A percentile compares a stretch with the other conserved stretches of the same genome.
Conservation (phyloP, 2,888 invertebrate genomes). For the Dioctria linearis region DNA sequence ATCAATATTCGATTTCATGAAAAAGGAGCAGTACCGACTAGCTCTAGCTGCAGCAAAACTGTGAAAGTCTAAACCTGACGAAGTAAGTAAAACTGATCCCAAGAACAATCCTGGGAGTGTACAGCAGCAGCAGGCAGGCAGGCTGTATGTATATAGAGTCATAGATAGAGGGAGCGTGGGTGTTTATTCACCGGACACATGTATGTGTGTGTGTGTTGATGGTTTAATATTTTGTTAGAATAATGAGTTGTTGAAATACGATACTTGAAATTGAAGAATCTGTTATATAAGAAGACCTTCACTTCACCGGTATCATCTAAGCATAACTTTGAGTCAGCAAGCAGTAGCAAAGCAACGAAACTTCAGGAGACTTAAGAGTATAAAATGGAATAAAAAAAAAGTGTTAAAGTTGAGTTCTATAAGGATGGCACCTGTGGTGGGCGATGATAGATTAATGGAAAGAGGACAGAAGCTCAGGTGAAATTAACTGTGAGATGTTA, state of each 20-base stretch:
- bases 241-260: conserved; percentile 62
- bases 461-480: neutral
- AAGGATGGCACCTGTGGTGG: conserved; percentile 11
- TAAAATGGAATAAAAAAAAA: too few relatives aligned
- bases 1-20: conserved; percentile 71
- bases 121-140: neutral
- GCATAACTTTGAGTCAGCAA: conserved; percentile 1
- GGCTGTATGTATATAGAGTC: too few relatives aligned
- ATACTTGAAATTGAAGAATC: conserved; percentile 62
- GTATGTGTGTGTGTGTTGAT: conserved; percentile 56
- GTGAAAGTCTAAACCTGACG: conserved; percentile 48
- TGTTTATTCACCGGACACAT: conserved; percentile 25
- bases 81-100: conserved; percentile 37
- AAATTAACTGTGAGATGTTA: neutral
- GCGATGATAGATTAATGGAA: conserved; percentile 17
- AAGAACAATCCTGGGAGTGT: conserved; percentile 36
- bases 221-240: conserved; percentile 62
- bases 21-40: conserved; percentile 47
- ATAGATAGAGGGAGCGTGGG: neutral
- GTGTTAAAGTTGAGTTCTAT: neutral
- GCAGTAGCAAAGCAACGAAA: neutral
- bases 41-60: conserved; percentile 30
- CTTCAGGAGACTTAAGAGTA: neutral
- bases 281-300: conserved; percentile 59
- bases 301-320: conserved; percentile 55